phyloP scores from a whole-genome alignment of 2,113 vertebrate species.

The Baryphthengus martii region DNA sequence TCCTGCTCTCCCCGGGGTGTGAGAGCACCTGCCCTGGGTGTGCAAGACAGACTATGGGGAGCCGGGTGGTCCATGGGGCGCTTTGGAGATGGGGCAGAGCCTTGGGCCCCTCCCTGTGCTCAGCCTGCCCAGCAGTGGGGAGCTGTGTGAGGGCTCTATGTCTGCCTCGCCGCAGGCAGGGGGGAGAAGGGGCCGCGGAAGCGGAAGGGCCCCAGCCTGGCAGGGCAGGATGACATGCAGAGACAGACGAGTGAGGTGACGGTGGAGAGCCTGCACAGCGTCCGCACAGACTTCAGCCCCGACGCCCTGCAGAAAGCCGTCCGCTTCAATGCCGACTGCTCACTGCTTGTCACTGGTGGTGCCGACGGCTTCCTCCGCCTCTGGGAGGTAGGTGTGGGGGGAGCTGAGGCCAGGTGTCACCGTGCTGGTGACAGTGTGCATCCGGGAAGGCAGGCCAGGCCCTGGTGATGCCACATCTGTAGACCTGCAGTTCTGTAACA shows the following conservation, averaged over 20 bases:
- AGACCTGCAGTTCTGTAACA: fast-evolving
- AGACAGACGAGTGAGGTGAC: constrained; percentile 68
- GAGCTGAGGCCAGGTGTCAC: fast-evolving
- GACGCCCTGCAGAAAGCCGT: constrained; percentile 91
- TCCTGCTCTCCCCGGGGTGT: fast-evolving
- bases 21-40: too few relatives aligned
- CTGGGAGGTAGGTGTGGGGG: constrained; percentile 82
- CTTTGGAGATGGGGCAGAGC: too few relatives aligned
- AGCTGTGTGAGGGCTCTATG: background rate
- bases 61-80: too few relatives aligned
- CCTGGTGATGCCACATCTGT: fast-evolving
- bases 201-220: background rate
- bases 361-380: constrained; percentile 85
- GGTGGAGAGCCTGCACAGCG: constrained; percentile 76
- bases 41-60: background rate
- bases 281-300: constrained; percentile 85
- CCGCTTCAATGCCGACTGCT: constrained; percentile 80
- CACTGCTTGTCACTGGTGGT: constrained; percentile 86
- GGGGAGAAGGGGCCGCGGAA: constrained; percentile 62
- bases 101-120: background rate
- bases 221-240: constrained; percentile 29
- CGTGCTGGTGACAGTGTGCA: fast-evolving
- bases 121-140: background rate
- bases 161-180: background rate
- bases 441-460: fast-evolving